Conservation (phyloP, 2,888 invertebrate species). For the Caenorhabditis doughertyi region DNA sequence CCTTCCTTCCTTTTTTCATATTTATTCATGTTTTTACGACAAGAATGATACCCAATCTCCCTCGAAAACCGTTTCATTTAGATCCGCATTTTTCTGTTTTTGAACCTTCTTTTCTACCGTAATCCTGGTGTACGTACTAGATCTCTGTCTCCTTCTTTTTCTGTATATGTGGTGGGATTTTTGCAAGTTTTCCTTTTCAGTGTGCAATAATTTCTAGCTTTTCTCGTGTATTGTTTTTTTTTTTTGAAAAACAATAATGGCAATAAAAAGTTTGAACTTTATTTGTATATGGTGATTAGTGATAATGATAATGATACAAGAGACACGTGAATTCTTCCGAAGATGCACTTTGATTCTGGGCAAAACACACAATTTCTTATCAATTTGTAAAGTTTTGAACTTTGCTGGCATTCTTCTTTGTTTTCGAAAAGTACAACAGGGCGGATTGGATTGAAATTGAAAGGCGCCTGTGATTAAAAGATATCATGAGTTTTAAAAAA, state of each 20-base stretch:
- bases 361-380: constrained; percentile 20
- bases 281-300: background rate
- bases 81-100: constrained; percentile 14
- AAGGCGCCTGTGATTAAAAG: background rate
- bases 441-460: constrained; percentile 1
- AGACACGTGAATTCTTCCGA: constrained; percentile 1
- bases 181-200: constrained; percentile 8
- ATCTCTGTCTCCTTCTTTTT: constrained; percentile 44
- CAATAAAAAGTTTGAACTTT: constrained; percentile 32
- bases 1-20: constrained; percentile 25
- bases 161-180: constrained; percentile 62
- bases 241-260: constrained; percentile 22
- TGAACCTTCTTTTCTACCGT: constrained; percentile 14
- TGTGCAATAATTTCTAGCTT: constrained; percentile 55
- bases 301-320: background rate
- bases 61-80: constrained; percentile 8
- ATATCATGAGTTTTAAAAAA: background rate
- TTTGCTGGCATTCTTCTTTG: background rate
- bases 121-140: constrained; percentile 49
- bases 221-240: constrained; percentile 14
- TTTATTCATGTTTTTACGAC: constrained; percentile 59
- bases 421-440: background rate
- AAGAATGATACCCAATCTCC: constrained; percentile 21
- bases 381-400: constrained; percentile 19
- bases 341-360: constrained; percentile 17